Evolutionary conservation across 37 sponge, comb jelly and placozoan species (phyloP).

Genomic region (Halichondria panicea): DNA sequence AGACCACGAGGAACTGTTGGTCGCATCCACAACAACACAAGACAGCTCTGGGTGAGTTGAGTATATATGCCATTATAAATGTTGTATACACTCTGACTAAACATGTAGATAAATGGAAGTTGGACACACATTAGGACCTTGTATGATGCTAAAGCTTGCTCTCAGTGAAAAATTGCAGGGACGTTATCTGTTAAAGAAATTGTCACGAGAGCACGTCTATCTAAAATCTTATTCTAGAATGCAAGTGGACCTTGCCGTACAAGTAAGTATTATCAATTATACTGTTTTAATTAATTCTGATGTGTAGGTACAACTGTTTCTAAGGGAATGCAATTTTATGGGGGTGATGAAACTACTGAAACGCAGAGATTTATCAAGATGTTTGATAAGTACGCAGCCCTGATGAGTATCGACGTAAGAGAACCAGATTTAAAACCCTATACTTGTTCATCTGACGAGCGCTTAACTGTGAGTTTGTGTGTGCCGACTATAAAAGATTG

Average conservation of each 20-base stretch:
- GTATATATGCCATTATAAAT: too few species aligned
- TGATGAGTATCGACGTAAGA: background rate
- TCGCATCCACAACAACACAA: slow-evolving; percentile 12
- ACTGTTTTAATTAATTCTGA: background rate
- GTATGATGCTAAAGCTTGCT: background rate
- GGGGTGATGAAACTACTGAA: slow-evolving; percentile 4
- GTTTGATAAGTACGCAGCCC: slow-evolving; percentile 18
- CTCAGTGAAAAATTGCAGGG: slow-evolving; percentile 18
- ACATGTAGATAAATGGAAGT: slow-evolving; percentile 12
- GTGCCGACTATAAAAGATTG: background rate
- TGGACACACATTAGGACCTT: slow-evolving; percentile 30
- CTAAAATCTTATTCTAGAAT: slow-evolving; percentile 42
- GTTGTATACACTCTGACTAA: background rate
- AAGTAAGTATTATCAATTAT: background rate
- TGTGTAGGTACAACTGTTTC: slow-evolving; percentile 34
- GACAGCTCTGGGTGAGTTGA: slow-evolving; percentile 29
- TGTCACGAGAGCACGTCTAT: slow-evolving; percentile 8
- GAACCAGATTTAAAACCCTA: slow-evolving; percentile 42
- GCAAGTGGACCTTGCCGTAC: slow-evolving; percentile 37
- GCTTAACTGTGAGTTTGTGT: slow-evolving; percentile 29
- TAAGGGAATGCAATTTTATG: slow-evolving; percentile 28
- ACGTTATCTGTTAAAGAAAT: slow-evolving; percentile 8
- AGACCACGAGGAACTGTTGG: slow-evolving; percentile 36
- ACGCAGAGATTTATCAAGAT: slow-evolving; percentile 9
- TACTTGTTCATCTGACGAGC: slow-evolving; percentile 21